A percentile compares a stretch with the other conserved stretches of the same genome.
Evolutionary conservation across 1,140 invertebrate species (phyloP).

Genomic region (Rhagoletis zephyria): DNA sequence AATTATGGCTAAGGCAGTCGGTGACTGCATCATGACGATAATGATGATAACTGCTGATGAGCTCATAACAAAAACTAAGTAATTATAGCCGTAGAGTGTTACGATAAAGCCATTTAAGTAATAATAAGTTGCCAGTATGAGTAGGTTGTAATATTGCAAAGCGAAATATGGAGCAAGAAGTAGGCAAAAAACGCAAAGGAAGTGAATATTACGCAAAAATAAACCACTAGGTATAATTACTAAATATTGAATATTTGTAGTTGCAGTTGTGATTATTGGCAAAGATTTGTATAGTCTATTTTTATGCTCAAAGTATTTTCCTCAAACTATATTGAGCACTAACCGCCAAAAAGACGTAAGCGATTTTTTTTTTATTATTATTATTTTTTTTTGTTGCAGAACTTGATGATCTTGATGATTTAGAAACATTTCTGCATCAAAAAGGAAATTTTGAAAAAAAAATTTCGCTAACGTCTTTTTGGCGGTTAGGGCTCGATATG

Average conservation of each 20-base stretch:
- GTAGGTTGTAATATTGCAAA: slow-evolving; percentile 24
- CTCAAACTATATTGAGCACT: too few species aligned
- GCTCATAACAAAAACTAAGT: background rate
- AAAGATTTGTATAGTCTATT: background rate
- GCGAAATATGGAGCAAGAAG: background rate
- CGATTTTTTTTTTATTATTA: too few species aligned
- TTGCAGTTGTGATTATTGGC: slow-evolving; percentile 14
- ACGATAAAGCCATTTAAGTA: slow-evolving; percentile 30
- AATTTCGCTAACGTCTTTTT: too few species aligned
- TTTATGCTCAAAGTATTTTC: too few species aligned
- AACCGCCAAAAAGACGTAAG: too few species aligned
- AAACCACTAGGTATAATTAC: background rate
- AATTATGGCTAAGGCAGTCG: slow-evolving; percentile 10
- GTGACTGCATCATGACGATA: slow-evolving; percentile 33
- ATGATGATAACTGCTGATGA: slow-evolving; percentile 46
- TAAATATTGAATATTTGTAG: background rate
- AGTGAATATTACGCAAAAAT: background rate
- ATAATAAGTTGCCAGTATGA: slow-evolving; percentile 13
- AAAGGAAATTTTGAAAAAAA: too few species aligned
- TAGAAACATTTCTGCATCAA: too few species aligned
- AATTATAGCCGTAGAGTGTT: background rate
- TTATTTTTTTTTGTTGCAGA: too few species aligned
- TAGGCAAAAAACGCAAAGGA: background rate
- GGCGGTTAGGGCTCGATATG: too few species aligned
- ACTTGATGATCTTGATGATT: too few species aligned